Base-by-base conservation (phyloP, 2,113 vertebrate species). In the Zosterops pallidus region DNA sequence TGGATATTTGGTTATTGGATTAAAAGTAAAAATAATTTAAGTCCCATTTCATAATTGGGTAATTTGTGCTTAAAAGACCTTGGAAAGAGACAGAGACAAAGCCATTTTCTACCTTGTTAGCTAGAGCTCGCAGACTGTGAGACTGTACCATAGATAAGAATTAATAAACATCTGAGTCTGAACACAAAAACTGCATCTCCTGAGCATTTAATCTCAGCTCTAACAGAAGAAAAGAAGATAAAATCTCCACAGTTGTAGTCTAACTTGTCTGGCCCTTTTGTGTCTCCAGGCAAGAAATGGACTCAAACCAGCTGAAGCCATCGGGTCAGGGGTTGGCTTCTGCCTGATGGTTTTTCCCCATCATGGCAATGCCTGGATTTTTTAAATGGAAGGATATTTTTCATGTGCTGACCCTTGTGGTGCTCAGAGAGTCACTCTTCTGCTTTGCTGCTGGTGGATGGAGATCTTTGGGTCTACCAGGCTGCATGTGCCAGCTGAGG, bases 401-500 rank as follows among this genome's bases (percentile, higher is more conserved):
- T 26, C 65, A 71, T 4, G 33, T 0, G 9, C 20, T 29, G 37
- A 12, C 1, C 11, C 22, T 2, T 4, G 41, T 39, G 47, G n/a
- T 9, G 3, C 24, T 21, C n/a, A 31, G 37, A 68, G 52, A 65
- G 23, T 25, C 14, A 21, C 23, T 41, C 22, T 31, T 65, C 20
- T 67, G 70, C 13, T 75, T 82, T 68, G 57, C 10, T 74, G 55
- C 22, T 57, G 52, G 42, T 11, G 29, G 57, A 41, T 29, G 6
- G 46, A 57, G 60, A 3, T 39, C 39, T 71, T 57, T 3, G 35
- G 33, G 23, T 7, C 39, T 49, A 6, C 8, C 29, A 33, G 8
- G 41, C 9, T 19, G 24, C 23, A 28, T 0, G 2, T 59, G 47
- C 23, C n/a, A 56, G 0, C 26, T 17, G 18, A 68, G 47, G 6